phyloP scores from a whole-genome alignment of 2,888 invertebrate species.

The Zygogramma bicolorata region DNA sequence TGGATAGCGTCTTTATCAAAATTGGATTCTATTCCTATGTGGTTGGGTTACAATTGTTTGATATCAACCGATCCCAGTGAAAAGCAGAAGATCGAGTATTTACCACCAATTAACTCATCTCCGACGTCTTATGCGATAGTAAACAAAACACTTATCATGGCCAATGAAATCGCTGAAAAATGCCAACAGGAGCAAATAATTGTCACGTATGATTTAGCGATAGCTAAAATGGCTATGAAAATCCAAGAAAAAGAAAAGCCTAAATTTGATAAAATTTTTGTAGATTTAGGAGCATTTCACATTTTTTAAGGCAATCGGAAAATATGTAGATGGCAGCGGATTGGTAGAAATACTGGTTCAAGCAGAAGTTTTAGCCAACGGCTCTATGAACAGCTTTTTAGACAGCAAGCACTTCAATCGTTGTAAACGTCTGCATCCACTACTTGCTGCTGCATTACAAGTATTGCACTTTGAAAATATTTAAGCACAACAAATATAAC shows the following conservation, averaged over 20 bases:
- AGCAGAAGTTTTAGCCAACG: slow-evolving; percentile 54
- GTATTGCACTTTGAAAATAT: slow-evolving; percentile 31
- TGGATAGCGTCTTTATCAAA: slow-evolving; percentile 45
- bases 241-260: slow-evolving; percentile 51
- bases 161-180: slow-evolving; percentile 20
- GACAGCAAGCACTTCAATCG: slow-evolving; percentile 50
- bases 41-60: slow-evolving; percentile 53
- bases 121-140: slow-evolving; percentile 30
- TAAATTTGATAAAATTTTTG: slow-evolving; percentile 46
- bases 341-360: slow-evolving; percentile 54
- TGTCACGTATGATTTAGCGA: slow-evolving; percentile 22
- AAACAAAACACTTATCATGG: slow-evolving; percentile 26
- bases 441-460: slow-evolving; percentile 19
- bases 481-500: slow-evolving; percentile 29
- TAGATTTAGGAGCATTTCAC: neutral
- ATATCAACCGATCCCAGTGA: slow-evolving; percentile 19
- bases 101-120: slow-evolving; percentile 24
- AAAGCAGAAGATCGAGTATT: slow-evolving; percentile 34
- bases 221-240: slow-evolving; percentile 43
- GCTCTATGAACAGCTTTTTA: slow-evolving; percentile 56
- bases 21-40: slow-evolving; percentile 50
- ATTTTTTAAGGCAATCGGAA: slow-evolving; percentile 58
- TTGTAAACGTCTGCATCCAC: neutral
- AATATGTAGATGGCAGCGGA: slow-evolving; percentile 57
- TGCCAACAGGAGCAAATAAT: slow-evolving; percentile 10